Conservation (phyloP, 2,797 vertebrate species). For the Neosalanx taihuensis region DNA sequence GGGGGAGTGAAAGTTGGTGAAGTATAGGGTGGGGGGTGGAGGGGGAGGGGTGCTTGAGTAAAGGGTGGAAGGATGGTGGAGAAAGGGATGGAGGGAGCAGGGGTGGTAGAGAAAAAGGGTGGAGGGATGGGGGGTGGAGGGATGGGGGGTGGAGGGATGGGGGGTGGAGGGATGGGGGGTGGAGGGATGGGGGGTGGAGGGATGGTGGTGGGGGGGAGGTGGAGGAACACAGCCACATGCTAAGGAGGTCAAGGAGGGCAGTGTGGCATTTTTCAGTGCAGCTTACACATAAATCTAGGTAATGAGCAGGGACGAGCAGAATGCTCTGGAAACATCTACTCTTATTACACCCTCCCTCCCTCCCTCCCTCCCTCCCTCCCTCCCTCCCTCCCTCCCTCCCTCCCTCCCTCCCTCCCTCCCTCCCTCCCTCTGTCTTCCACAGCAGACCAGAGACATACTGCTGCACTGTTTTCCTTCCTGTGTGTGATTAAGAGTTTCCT, state of each 20-base stretch:
- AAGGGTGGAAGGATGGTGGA: neutral
- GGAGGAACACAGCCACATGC: neutral
- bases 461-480: slow-evolving; percentile 29
- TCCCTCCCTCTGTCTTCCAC: neutral
- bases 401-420: neutral
- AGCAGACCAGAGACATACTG: slow-evolving; percentile 6
- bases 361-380: neutral
- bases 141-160: too few relatives aligned
- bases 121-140: too few relatives aligned
- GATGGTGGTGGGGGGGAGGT: too few relatives aligned
- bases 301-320: slow-evolving; percentile 40
- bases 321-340: slow-evolving; percentile 37
- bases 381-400: neutral
- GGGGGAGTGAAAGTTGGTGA: slow-evolving; percentile 11
- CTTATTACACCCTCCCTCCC: slow-evolving; percentile 35
- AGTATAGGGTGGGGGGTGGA: neutral
- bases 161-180: too few relatives aligned
- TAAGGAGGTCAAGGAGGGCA: slow-evolving; percentile 15
- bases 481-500: slow-evolving; percentile 53
- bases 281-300: slow-evolving; percentile 48
- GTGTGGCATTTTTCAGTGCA: slow-evolving; percentile 45
- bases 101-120: too few relatives aligned
- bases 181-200: too few relatives aligned
- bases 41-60: too few relatives aligned
- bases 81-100: too few relatives aligned